A percentile compares a stretch with the other conserved stretches of the same genome.
These are phyloP conservation scores for Theonella swinhoei DNA, from an alignment of 37 sponge, comb jelly and placozoan genomes.

Conservation along the genomic window DNA sequence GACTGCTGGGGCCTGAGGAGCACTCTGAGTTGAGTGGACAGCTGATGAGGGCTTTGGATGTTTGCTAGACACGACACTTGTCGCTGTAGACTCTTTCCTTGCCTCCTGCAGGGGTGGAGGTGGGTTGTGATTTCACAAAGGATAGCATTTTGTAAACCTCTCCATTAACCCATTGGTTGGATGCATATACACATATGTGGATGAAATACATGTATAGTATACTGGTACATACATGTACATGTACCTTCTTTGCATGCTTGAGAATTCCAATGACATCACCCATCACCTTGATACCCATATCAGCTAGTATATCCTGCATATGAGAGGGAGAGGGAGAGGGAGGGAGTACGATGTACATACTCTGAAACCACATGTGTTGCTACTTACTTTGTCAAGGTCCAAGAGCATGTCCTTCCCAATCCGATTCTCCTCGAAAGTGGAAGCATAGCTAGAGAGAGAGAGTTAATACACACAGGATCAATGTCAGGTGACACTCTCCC, in stretches of 20 bases:
- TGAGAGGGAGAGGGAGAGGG: background rate
- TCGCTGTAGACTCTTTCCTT: background rate
- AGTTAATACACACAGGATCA: too few relatives aligned
- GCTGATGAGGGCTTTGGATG: conserved; percentile 3
- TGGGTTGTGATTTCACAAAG: too few relatives aligned
- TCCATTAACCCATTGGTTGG: too few relatives aligned
- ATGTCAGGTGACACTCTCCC: too few relatives aligned
- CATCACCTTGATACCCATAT: conserved; percentile 92
- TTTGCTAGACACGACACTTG: background rate
- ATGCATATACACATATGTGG: too few relatives aligned
- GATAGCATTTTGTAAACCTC: too few relatives aligned
- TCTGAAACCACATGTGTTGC: too few relatives aligned
- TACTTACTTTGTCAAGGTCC: conserved; percentile 67
- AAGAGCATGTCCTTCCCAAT: conserved; percentile 77
- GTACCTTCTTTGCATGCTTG: conserved; percentile 90
- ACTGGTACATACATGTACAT: too few relatives aligned
- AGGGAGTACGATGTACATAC: too few relatives aligned
- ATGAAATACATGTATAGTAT: too few relatives aligned
- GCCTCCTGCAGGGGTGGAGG: conserved; percentile 25
- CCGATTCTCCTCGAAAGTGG: conserved; percentile 82
- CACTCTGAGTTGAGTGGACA: conserved; percentile 38
- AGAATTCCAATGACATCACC: conserved; percentile 95
- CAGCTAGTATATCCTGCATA: conserved; percentile 82
- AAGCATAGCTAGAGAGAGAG: conserved; percentile 62
- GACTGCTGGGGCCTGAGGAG: conserved; percentile 28